Percentiles rank a stretch among this genome's conserved stretches.
Conservation (phyloP, 2,113 vertebrate genomes). For the Hippocampus barbouri region DNA sequence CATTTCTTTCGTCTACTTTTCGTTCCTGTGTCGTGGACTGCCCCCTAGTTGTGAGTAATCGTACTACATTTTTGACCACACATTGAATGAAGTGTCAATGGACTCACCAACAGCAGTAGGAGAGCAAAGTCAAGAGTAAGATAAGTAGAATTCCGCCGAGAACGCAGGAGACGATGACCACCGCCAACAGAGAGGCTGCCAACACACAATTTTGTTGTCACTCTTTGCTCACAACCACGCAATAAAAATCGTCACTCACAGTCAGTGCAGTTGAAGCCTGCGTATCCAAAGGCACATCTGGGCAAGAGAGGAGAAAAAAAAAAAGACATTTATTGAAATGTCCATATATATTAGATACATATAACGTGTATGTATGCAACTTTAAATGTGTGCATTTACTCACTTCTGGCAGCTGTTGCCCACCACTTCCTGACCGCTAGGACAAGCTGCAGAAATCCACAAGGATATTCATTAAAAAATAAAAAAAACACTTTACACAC, state of each 20-base stretch:
- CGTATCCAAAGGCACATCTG: conserved; percentile 71
- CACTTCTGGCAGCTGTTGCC: conserved; percentile 40
- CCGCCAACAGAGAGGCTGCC: conserved; percentile 66
- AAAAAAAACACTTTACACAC: background rate
- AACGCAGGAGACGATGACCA: conserved; percentile 72
- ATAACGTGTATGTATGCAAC: no score
- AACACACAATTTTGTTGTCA: conserved; percentile 23
- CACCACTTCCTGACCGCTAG: conserved; percentile 53
- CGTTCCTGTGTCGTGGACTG: background rate
- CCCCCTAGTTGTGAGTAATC: background rate
- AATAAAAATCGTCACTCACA: conserved; percentile 57
- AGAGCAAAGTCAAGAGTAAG: conserved; percentile 51
- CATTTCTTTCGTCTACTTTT: background rate
- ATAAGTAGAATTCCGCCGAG: conserved; percentile 69
- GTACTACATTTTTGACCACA: background rate
- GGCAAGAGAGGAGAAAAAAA: conserved; percentile 9
- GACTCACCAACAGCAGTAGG: conserved; percentile 60
- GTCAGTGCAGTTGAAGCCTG: conserved; percentile 74
- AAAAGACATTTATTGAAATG: background rate
- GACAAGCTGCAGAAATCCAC: conserved; percentile 59
- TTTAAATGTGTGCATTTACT: conserved; percentile 37
- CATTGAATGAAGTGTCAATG: background rate
- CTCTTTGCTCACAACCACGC: background rate
- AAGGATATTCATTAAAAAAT: background rate
- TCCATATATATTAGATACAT: conserved; percentile 16